phyloP scores from a whole-genome alignment of 1,140 invertebrate species.

The Metopolophium dirhodum region DNA sequence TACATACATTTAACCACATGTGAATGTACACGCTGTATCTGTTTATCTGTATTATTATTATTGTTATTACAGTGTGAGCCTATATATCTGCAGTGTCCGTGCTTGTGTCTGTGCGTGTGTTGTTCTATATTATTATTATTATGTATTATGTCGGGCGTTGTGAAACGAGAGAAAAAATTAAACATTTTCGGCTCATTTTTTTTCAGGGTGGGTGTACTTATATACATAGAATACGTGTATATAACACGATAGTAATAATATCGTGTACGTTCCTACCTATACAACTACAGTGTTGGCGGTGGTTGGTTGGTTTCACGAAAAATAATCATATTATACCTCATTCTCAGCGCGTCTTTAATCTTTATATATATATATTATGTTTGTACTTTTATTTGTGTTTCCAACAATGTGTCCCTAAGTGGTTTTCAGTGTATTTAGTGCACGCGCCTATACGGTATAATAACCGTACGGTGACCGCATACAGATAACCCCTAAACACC shows the following conservation, averaged over 20 bases:
- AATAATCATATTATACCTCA: conserved; percentile 7
- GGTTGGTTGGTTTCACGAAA: background rate
- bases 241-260: background rate
- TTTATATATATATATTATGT: background rate
- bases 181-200: background rate
- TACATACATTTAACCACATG: background rate
- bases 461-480: background rate
- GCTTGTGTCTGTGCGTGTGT: background rate
- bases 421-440: conserved; percentile 31
- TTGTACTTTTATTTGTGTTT: background rate
- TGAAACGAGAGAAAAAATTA: background rate
- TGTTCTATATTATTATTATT: background rate
- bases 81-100: background rate
- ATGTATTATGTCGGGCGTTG: background rate
- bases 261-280: background rate
- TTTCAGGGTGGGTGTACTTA: background rate
- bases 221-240: background rate
- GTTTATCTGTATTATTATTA: background rate
- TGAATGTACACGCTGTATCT: background rate
- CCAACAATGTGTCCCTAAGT: background rate
- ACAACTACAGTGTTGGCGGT: too few relatives aligned
- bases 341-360: background rate
- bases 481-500: conserved; percentile 1
- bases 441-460: background rate
- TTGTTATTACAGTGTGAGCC: background rate